Evolutionary conservation across 1,140 invertebrate genomes (phyloP), one percentile per base, ranked within the genome.

Genomic region (Stegodyphus dumicola): DNA sequence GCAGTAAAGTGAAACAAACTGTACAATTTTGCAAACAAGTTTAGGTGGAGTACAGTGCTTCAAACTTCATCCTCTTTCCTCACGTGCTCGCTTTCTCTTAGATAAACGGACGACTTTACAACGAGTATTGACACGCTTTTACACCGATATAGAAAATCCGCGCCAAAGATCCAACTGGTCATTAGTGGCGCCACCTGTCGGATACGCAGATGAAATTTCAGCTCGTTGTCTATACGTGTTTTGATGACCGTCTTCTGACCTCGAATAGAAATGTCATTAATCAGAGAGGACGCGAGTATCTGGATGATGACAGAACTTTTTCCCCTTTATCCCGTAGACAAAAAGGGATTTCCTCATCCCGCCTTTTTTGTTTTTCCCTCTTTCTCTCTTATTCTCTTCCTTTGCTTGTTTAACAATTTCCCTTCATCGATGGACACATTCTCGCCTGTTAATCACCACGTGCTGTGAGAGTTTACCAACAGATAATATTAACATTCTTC

Each of bases 161-260:
- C 6, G 11, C 33, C 33, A 33, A 33, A 33, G 33, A 33, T 33
- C 33, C 33, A 33, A 33, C 33, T 33, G 33, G 64, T 65, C 78
- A 77, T 66, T 78, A n/a, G 84, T 86, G 84, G 53, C 66, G 84
- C 84, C 84, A 86, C 84, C 84, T 86, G 64, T 78, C 67, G 84
- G 81, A 54, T 76, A 52, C 51, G 49, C 51, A 73, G 65, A 85
- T 85, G 81, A 48, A 85, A 85, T 77, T 76, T 85, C 33, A 49
- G 81, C 65, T 77, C 54, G 17, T 65, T 85, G 74, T 52, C 81
- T 71, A 83, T 66, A 74, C 64, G 80, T 83, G 73, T 56, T 71
- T 49, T 54, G 78, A 80, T 80, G 78, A 52, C 51, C 56, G 48
- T 75, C 80, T 66, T 51, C 70, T 75, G 70, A 81, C 78, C 78